Conservation (phyloP, 2,888 invertebrate species). For the Lepidochrysops patricia region DNA sequence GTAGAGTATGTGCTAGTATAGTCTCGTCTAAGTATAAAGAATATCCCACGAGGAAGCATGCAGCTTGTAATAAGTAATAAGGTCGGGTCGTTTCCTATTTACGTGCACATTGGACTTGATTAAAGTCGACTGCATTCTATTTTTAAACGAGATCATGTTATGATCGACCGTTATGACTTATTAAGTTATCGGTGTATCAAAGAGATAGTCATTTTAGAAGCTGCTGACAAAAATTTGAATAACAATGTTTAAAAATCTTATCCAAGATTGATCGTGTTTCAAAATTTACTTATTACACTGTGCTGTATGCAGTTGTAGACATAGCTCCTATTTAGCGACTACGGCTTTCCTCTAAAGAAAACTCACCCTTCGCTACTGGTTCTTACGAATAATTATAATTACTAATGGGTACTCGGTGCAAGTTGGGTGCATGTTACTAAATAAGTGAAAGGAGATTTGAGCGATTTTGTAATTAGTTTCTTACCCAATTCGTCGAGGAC, state of each 20-base stretch:
- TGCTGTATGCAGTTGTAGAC: no score
- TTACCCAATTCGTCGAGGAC: neutral
- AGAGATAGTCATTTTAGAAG: no score
- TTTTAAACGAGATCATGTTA: neutral
- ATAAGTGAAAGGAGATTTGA: neutral
- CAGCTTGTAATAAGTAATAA: neutral
- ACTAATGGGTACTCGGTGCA: neutral
- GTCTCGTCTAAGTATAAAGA: neutral
- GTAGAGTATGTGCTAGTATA: no score
- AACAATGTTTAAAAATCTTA: no score
- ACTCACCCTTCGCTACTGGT: no score
- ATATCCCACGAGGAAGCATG: constrained; percentile 2
- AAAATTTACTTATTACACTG: no score
- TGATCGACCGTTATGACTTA: neutral
- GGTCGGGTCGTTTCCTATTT: constrained; percentile 13
- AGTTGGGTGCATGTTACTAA: neutral
- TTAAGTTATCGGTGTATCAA: neutral
- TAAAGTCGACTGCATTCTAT: constrained; percentile 10
- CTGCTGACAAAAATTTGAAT: neutral
- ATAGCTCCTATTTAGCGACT: no score
- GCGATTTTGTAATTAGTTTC: neutral
- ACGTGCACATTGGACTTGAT: constrained; percentile 3
- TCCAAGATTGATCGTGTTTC: no score
- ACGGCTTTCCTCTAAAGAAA: no score
- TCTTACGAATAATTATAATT: no score